These are phyloP conservation scores for Rhaphigaster nebulosa DNA, from an alignment of 2,888 invertebrate species.

Conservation along the genomic window DNA sequence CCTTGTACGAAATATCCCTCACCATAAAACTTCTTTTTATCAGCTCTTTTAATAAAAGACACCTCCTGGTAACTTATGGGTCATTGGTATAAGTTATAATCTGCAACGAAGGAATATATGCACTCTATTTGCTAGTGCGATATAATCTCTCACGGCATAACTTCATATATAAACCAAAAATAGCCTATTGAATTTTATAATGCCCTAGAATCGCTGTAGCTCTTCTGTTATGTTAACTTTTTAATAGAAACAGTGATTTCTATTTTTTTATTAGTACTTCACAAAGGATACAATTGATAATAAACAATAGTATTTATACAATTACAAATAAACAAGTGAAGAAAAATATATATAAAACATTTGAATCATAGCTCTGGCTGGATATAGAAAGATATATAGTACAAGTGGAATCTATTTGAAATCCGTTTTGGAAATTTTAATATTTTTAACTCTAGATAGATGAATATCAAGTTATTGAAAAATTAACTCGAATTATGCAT, in stretches of 20 bases:
- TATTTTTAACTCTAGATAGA: no score
- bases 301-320: no score
- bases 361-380: no score
- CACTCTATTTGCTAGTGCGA: neutral
- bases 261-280: no score
- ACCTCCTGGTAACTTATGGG: neutral
- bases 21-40: neutral
- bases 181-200: neutral
- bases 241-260: neutral
- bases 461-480: no score
- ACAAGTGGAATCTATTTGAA: no score
- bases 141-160: conserved; percentile 28
- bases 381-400: no score
- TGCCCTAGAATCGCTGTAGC: neutral
- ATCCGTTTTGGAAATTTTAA: no score
- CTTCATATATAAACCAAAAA: conserved; percentile 24
- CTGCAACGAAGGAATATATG: neutral
- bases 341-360: no score
- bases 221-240: neutral
- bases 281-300: no score
- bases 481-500: no score
- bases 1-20: neutral
- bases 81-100: neutral
- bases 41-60: neutral
- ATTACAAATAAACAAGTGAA: no score